Percentiles rank a stretch among this genome's conserved stretches.
Evolutionary conservation across 1,140 invertebrate species (phyloP).

Genomic region (Drosophila kikkawai): DNA sequence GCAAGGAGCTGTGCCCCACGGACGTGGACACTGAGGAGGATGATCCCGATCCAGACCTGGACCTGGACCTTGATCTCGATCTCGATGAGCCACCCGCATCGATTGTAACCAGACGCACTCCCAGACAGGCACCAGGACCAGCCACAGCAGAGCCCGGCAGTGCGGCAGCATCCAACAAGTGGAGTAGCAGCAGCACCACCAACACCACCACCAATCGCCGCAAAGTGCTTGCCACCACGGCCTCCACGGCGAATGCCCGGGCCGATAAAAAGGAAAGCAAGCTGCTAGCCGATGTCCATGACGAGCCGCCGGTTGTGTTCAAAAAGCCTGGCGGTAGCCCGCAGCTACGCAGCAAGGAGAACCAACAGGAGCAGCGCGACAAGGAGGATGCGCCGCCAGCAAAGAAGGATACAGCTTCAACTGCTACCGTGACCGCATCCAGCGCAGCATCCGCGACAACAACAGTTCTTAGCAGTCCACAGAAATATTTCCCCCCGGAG

Average conservation of each 20-base stretch:
- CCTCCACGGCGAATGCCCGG: constrained; percentile 38
- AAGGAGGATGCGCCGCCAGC: constrained; percentile 2
- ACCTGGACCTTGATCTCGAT: constrained; percentile 41
- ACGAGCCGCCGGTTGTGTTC: constrained; percentile 47
- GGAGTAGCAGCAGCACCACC: background rate
- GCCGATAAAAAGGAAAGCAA: constrained; percentile 58
- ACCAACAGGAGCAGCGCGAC: constrained; percentile 26
- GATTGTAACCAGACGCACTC: constrained; percentile 13
- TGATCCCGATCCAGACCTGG: constrained; percentile 51
- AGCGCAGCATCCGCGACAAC: constrained; percentile 23
- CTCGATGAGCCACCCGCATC: constrained; percentile 41
- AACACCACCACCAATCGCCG: background rate
- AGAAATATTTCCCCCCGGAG: constrained; percentile 70
- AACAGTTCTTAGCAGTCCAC: background rate
- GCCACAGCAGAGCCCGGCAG: background rate
- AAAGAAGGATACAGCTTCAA: background rate
- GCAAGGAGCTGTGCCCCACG: constrained; percentile 65
- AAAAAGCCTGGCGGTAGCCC: constrained; percentile 61
- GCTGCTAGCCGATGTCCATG: constrained; percentile 44
- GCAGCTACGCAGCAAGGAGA: constrained; percentile 25
- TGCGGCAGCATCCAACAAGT: background rate
- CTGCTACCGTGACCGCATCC: background rate
- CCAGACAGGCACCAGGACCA: constrained; percentile 15
- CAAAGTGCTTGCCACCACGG: constrained; percentile 51
- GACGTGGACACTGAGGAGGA: constrained; percentile 61